Base-by-base conservation (phyloP, 2,888 invertebrate genomes). In the Pediacus dermestoides region DNA sequence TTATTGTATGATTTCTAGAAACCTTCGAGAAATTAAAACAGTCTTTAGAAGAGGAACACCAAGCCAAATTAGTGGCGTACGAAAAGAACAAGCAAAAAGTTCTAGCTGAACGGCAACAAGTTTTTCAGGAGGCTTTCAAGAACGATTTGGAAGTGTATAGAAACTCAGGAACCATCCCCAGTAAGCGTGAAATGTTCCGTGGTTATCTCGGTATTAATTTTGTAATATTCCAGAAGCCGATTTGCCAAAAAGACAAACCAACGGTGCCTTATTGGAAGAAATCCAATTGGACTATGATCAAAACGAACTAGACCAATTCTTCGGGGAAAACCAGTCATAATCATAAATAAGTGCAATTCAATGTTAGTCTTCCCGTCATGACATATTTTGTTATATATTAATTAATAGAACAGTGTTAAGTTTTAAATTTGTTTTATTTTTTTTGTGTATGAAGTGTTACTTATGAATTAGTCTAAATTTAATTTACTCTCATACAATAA, bases 111-210 rank as follows among this genome's bases (percentile, higher is more conserved):
- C 70, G 83, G 16, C 82, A 83, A 53, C 76, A 77, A 41, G 80
- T 79, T 1, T 85, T 83, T 54, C 78, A 80, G 51, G 78, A 81
- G 60, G 83, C 80, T 7, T 85, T 85, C 57, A 77, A 78, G 58
- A 74, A 73, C 52, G 84, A 85, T 61, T 61, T 85, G 46, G 73
- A 78, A 48, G 73, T 76, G 34, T 83, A 76, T 53, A 82, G 80
- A 60, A 73, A 72, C 51, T 73, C 74, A 23, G 82, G 82, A 37
- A 71, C 72, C 22, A 68, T 82, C 52, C 75, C 78, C 56, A 80
- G 81, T 80, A 69, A 55, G n/a, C n/a, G n/a, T n/a, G n/a, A n/a
- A n/a, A n/a, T n/a, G n/a, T n/a, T n/a, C n/a, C n/a, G n/a, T n/a
- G n/a, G n/a, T n/a, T n/a, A n/a, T n/a, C n/a, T n/a, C n/a, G n/a